Conservation (phyloP, 2,888 invertebrate genomes). For the Hydroisotoma schaefferi region DNA sequence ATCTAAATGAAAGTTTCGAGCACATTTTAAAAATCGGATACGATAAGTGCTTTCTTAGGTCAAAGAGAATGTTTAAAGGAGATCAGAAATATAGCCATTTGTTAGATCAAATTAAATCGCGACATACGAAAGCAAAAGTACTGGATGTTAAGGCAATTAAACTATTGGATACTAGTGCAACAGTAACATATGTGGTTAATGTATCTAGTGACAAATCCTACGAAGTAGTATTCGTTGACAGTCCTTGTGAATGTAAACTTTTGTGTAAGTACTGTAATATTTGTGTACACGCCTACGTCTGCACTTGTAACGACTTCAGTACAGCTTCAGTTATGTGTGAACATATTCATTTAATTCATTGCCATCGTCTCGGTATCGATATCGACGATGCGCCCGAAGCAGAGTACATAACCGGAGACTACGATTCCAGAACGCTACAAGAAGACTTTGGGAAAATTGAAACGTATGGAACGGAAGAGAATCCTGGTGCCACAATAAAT, state of each 20-base stretch:
- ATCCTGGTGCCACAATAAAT: neutral
- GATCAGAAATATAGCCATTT: constrained; percentile 39
- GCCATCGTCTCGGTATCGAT: constrained; percentile 1
- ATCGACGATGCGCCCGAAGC: neutral
- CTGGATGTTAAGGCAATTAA: neutral
- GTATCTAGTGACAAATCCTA: constrained; percentile 6
- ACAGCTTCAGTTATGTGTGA: constrained; percentile 30
- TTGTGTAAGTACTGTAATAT: constrained; percentile 33
- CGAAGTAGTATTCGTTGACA: constrained; percentile 30
- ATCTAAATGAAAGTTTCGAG: constrained; percentile 31
- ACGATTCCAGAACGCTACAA: neutral
- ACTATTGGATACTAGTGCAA: neutral
- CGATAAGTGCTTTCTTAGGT: constrained; percentile 44
- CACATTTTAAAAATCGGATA: constrained; percentile 47
- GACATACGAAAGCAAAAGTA: constrained; percentile 15
- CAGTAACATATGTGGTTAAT: constrained; percentile 7
- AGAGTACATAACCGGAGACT: neutral
- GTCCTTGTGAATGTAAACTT: constrained; percentile 38
- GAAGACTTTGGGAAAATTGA: constrained; percentile 3
- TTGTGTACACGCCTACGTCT: constrained; percentile 41
- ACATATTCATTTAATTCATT: constrained; percentile 40
- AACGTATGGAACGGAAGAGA: neutral
- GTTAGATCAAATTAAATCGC: constrained; percentile 28
- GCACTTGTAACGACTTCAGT: constrained; percentile 30
- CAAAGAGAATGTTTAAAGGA: constrained; percentile 44